Base-by-base conservation (phyloP, 2,888 invertebrate species). In the Drosophila falleni region DNA sequence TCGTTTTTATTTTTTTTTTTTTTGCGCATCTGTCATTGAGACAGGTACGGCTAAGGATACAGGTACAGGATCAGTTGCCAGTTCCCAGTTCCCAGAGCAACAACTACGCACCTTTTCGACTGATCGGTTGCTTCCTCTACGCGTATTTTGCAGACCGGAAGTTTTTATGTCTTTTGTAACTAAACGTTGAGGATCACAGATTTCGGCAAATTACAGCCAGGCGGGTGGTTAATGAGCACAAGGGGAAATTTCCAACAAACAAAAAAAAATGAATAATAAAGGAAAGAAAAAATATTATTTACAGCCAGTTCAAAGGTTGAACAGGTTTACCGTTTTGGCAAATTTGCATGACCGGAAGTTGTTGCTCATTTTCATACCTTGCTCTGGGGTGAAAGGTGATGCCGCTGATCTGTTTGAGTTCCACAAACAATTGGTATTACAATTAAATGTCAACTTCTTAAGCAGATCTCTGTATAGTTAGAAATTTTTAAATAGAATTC, bases 341-440 rank as follows among this genome's bases (percentile, higher is more conserved):
- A 80, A 87, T 86, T 86, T 87, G 86, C 87, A 85, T 87, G 67
- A 70, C 69, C 66, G 87, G 87, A 84, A 74, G 65, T 71, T 47
- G 66, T 71, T 77, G 77, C 60, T 77, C 74, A 69, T 53, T 80
- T 51, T 13, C 5, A 8, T 16, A 10, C 55, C 47, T 67, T 53
- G 10, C 19, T 11, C 15, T 9, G 23, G 64, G 70, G 71, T 78
- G 79, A 83, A 76, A 74, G 79, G 72, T 79, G 83, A 86, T 70
- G 71, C 73, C 64, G 44, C 26, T 42, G 68, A 74, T 76, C 64
- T 70, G 60, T 69, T 81, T 75, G 53, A 51, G 50, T 35, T 31
- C 35, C 41, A 10, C 42, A 2, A 39, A 60, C 60, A 78, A 79
- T 71, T 37, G 54, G 42, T 23, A 56, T 50, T 41, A 68, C 71